Evolutionary conservation across 2,888 invertebrate species (phyloP), one percentile per base, ranked within the genome.

Genomic region (Pherbina coryleti): DNA sequence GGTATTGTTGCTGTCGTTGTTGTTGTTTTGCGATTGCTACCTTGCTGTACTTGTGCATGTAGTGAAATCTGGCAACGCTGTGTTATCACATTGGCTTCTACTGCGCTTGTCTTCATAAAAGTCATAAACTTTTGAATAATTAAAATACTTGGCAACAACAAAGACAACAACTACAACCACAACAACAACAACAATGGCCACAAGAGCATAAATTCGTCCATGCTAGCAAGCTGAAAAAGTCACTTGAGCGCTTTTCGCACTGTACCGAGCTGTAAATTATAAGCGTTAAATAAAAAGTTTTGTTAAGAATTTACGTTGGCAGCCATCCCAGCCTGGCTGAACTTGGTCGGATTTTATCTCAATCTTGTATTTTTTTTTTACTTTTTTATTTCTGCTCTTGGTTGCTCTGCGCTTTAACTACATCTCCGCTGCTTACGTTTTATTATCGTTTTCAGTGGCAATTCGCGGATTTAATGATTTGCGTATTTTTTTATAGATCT

Each of bases 81-180:
- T 64, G 71, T 28, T 19, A 25, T 51, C 25, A 31, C 70, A 51
- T 55, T 31, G 37, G 67, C 44, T 25, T 37, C 14, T 44, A 53
- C 37, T 64, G 70, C 28, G 44, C 44, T 66, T 57, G 69, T 73
- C 60, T 71, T 71, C 66, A 53, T 69, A 31, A 71, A 25, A 79
- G 77, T 79, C 80, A 78, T 79, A 80, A 80, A 80, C 78, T 79
- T 77, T 62, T 79, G 77, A 79, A 80, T 80, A 80, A 80, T 80
- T 78, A 80, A 80, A 79, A 80, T 72, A 44, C 49, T 67, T 66
- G 73, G 44, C 60, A 72, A 28, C 55, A 72, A 44, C 5, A 25
- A n/a, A 64, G 1, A 62, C 62, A 62, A 5, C 22, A 60, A 60
- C 60, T 5, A 14, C n/a, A 67, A 67, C 19, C 44, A 44, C 34